Evolutionary conservation across 2,797 vertebrate genomes (phyloP).

Genomic region (Spinus olivaceus): DNA sequence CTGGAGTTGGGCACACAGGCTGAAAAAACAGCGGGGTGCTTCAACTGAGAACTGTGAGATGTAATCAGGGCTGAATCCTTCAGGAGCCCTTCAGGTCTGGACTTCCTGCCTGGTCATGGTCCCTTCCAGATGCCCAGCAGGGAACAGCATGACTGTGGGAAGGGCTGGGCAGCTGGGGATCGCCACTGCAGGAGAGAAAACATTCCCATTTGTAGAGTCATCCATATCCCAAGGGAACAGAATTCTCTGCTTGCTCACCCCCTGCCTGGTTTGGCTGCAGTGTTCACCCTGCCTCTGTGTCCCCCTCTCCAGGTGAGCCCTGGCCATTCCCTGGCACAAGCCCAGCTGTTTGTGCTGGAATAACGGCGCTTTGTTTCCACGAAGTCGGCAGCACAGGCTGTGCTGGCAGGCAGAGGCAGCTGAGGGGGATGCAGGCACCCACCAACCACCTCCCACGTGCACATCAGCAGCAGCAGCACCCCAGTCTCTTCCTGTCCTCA

Average conservation of each 20-base stretch:
- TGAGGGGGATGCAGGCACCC: background rate
- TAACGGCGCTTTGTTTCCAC: background rate
- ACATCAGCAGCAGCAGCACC: background rate
- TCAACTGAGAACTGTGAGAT: background rate
- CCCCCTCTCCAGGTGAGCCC: background rate
- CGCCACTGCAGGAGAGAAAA: background rate
- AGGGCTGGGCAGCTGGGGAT: rapidly evolving
- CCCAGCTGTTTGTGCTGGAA: constrained; percentile 13
- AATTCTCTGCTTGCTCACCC: rapidly evolving
- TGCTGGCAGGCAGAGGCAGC: background rate
- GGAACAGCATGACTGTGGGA: rapidly evolving
- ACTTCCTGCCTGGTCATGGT: rapidly evolving
- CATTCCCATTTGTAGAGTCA: rapidly evolving
- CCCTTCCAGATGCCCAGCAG: background rate
- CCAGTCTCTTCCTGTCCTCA: background rate
- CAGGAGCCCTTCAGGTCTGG: background rate
- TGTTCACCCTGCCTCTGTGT: background rate
- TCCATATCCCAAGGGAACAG: rapidly evolving
- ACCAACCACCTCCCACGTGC: background rate
- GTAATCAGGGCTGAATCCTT: background rate
- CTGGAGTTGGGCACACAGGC: background rate
- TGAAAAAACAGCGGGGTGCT: rapidly evolving
- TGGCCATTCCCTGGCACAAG: background rate
- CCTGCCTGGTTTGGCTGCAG: rapidly evolving
- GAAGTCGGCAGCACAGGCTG: background rate